These are phyloP conservation scores for Anableps anableps DNA, from an alignment of 2,797 vertebrate genomes.

Conservation along the genomic window DNA sequence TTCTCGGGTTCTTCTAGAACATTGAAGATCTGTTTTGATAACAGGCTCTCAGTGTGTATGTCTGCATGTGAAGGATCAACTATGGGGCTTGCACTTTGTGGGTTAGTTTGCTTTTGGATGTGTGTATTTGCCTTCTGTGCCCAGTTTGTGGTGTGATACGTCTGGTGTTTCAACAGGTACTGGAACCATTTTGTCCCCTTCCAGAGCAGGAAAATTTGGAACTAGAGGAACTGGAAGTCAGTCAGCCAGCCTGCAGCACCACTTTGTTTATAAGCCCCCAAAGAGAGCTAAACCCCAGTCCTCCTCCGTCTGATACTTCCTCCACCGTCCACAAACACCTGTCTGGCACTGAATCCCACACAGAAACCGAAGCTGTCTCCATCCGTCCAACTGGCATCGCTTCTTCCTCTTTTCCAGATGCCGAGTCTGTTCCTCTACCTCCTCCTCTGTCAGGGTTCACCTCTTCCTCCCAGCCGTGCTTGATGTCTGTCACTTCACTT, in stretches of 20 bases:
- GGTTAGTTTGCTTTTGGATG: background rate
- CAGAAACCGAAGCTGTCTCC: conserved; percentile 26
- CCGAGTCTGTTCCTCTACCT: conserved; percentile 30
- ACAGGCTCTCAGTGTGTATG: conserved; percentile 36
- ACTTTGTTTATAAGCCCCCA: conserved; percentile 50
- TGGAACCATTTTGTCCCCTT: conserved; percentile 79
- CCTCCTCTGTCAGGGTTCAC: conserved; percentile 34
- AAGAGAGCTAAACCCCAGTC: conserved; percentile 53
- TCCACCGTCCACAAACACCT: conserved; percentile 45
- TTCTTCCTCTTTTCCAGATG: conserved; percentile 54
- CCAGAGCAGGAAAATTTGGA: conserved; percentile 73
- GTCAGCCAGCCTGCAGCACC: conserved; percentile 47
- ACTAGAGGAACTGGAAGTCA: conserved; percentile 60
- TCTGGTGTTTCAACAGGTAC: conserved; percentile 85
- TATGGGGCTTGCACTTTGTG: conserved; percentile 33
- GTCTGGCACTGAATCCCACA: conserved; percentile 21
- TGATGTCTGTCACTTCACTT: conserved; percentile 26
- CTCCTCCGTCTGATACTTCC: conserved; percentile 44
- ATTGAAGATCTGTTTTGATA: conserved; percentile 37
- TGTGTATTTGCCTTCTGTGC: conserved; percentile 21
- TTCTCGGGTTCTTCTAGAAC: conserved; percentile 39
- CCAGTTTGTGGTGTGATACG: conserved; percentile 62
- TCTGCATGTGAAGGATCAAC: conserved; percentile 56
- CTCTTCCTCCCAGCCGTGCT: conserved; percentile 34
- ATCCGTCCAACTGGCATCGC: conserved; percentile 17